These are phyloP conservation scores for Xanthostigma xanthostigma DNA, from an alignment of 2,888 invertebrate species.

Conservation along the genomic window DNA sequence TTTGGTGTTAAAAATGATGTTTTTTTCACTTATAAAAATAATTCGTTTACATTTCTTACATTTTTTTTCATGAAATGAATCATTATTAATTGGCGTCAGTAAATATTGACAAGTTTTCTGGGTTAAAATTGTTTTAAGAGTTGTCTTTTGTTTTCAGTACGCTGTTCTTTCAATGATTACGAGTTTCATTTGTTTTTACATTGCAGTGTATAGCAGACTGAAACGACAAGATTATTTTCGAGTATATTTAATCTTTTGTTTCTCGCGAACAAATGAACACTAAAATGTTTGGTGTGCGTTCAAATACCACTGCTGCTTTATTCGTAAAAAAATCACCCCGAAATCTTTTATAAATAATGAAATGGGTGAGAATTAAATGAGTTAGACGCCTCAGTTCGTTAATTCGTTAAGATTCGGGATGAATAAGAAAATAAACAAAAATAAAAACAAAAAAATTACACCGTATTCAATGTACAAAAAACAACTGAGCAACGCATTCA, in stretches of 20 bases:
- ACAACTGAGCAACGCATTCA: no score
- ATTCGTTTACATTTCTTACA: no score
- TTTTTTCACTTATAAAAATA: neutral
- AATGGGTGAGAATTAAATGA: neutral
- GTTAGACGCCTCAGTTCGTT: neutral
- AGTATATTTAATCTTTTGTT: neutral
- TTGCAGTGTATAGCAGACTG: neutral
- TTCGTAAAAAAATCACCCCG: neutral
- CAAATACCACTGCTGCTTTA: neutral
- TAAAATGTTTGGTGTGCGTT: neutral
- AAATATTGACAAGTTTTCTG: neutral
- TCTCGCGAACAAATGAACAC: neutral
- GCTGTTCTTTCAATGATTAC: neutral
- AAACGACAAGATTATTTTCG: no score
- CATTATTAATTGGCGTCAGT: neutral
- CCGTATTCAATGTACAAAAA: no score
- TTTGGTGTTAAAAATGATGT: neutral
- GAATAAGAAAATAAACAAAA: no score
- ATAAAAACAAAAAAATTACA: no score
- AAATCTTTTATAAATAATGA: neutral
- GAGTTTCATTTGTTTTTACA: neutral
- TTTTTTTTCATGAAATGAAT: no score
- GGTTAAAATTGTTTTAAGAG: neutral
- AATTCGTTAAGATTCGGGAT: no score
- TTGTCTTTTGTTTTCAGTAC: neutral